Evolutionary conservation across 2,113 vertebrate genomes (phyloP).

Genomic region (Brevimyrus niger): DNA sequence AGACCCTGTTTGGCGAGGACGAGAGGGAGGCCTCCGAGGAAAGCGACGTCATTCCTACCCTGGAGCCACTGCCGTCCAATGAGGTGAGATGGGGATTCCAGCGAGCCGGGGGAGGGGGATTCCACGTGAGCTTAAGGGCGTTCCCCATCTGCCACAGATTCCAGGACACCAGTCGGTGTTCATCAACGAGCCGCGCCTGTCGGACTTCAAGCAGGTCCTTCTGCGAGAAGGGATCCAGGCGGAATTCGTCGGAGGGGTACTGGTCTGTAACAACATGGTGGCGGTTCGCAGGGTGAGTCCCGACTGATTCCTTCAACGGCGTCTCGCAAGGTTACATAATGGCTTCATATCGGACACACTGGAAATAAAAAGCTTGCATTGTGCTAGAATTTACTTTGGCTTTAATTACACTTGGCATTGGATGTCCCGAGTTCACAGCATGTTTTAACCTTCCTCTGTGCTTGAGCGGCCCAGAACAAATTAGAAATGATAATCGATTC

Average conservation of each 20-base stretch:
- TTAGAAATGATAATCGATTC: not conserved
- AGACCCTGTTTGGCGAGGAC: slow-evolving; percentile 87
- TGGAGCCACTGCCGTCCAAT: slow-evolving; percentile 81
- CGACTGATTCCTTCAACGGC: not conserved
- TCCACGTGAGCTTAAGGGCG: not conserved
- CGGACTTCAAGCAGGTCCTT: slow-evolving; percentile 98
- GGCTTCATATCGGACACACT: not conserved
- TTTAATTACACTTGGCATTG: not conserved
- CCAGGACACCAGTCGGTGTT: slow-evolving; percentile 95
- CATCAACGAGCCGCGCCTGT: slow-evolving; percentile 95
- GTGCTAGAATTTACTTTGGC: not conserved
- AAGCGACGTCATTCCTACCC: slow-evolving; percentile 88
- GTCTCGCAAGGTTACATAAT: not conserved
- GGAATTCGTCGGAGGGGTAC: slow-evolving; percentile 94
- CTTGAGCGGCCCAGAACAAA: not conserved
- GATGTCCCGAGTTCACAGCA: not conserved
- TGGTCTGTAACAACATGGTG: slow-evolving; percentile 97
- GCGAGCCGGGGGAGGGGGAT: not conserved
- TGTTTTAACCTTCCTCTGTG: not conserved
- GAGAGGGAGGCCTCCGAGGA: slow-evolving; percentile 85
- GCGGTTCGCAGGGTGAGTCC: slow-evolving; percentile 89
- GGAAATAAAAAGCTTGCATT: not conserved
- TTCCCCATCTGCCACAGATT: slow-evolving; percentile 57
- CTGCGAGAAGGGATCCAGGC: slow-evolving; percentile 93
- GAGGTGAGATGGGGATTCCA: slow-evolving; percentile 61